These are phyloP conservation scores for Athetis lepigone DNA, from an alignment of 2,888 invertebrate species.

Conservation along the genomic window DNA sequence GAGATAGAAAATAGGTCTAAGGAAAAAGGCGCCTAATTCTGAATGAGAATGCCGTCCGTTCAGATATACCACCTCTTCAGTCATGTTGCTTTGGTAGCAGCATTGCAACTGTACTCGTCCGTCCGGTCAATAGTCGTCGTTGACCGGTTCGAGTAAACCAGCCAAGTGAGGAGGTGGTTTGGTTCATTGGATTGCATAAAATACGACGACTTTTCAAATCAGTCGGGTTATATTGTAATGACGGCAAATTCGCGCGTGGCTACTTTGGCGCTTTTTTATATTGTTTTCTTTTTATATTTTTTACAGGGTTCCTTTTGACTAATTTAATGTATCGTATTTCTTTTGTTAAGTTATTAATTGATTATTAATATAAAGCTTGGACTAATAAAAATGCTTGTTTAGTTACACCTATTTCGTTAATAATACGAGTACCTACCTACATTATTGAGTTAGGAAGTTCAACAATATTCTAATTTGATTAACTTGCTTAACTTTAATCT, in stretches of 20 bases:
- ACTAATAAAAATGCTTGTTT: neutral
- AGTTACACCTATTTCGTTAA: too few relatives aligned
- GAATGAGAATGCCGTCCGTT: conserved; percentile 66
- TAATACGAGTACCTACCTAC: too few relatives aligned
- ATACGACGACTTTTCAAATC: conserved; percentile 28
- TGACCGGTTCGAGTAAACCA: conserved; percentile 66
- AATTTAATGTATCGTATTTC: too few relatives aligned
- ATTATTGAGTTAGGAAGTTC: too few relatives aligned
- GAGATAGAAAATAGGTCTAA: conserved; percentile 58
- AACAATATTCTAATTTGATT: too few relatives aligned
- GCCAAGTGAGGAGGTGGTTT: conserved; percentile 48
- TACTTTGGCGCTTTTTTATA: conserved; percentile 54
- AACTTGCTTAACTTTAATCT: too few relatives aligned
- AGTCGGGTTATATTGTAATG: conserved; percentile 53
- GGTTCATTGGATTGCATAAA: conserved; percentile 6
- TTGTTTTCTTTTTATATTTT: conserved; percentile 12
- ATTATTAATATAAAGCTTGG: neutral
- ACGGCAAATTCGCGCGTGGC: conserved; percentile 65
- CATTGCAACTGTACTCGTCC: conserved; percentile 84
- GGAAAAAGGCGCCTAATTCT: conserved; percentile 68
- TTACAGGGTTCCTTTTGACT: neutral
- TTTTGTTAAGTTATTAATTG: too few relatives aligned
- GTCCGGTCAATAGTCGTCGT: conserved; percentile 75
- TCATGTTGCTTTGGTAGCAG: conserved; percentile 86
- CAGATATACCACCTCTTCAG: conserved; percentile 74